Base-by-base conservation (phyloP, 2,888 invertebrate species). In the Schizotus pectinicornis region DNA sequence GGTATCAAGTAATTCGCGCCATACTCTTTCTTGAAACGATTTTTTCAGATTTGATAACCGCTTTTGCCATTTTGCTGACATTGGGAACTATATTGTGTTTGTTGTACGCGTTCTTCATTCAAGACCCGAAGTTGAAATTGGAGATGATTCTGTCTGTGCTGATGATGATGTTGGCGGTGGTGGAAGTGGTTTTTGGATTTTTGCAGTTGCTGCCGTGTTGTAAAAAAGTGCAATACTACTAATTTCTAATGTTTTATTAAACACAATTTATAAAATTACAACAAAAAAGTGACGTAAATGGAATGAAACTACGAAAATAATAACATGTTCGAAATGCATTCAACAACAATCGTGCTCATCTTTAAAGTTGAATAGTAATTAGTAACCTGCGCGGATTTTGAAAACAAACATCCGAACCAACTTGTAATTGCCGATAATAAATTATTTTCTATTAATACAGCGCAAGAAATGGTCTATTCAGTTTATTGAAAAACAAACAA, bases 121-220 rank as follows among this genome's bases (percentile, higher is more conserved):
- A 73, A 52, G 35, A 63, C 39, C 73, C 73, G 1, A 68, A 71
- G 22, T 39, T 72, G 22, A 74, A 69, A 59, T 62, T 74, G 50
- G 74, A 74, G 61, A 61, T 65, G n/a, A 71, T 74, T 46, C 48
- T 74, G 38, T 68, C 67, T 56, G 67, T 67, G 1, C 46, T 74
- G 45, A 67, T 71, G 35, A 57, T 63, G 7, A 63, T 72, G 65
- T 45, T 74, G 46, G 65, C 70, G 1, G 41, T 53, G 2, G 69
- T 69, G 5, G 73, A 74, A 66, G 62, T 74, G 2, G 53, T 64
- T 11, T 73, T 74, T 61, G 74, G 74, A 5, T 54, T 61, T 11
- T 46, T 73, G 11, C 69, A 72, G 58, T 46, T 73, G 11, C 39
- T 69, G 34, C 69, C 71, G 7, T 74, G 72, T 63, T 70, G 63